Evolutionary conservation across 2,888 invertebrate genomes (phyloP), one percentile per base, ranked within the genome.

Genomic region (Andrena bicolor): DNA sequence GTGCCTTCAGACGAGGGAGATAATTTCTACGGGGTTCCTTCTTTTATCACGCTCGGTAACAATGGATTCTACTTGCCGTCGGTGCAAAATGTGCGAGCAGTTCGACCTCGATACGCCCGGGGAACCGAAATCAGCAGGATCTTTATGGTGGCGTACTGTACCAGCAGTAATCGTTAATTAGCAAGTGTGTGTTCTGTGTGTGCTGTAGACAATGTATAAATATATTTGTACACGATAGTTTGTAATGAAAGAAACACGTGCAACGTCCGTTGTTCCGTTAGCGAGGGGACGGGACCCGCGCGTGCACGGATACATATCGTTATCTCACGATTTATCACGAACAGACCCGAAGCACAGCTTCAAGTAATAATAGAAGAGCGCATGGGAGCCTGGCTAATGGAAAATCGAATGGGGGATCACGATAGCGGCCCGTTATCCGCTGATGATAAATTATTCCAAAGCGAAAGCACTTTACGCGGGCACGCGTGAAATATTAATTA

Each of bases 151-250:
- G 26, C 60, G 23, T 83, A 84, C 84, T 84, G 84, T 80, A 60
- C 84, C 84, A 84, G 84, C 83, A 84, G 84, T 84, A 84, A 80
- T 76, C 41, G 58, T 58, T 28, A 30, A 28, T 75, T 63, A 16
- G 7, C 51, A 66, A 51, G 65, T 49, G 26, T 60, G 65, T 41
- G 65, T 20, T 41, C 60, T 75, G 41, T 41, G 60, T 28, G 60
- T 66, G 60, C 60, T 23, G 28, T 49, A 35, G 20, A 64, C 35
- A 20, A 35, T n/a, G 13, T 72, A 65, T 30, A 64, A n/a, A 56
- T 63, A 53, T 71, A 41, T 35, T 41, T 53, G 75, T 49, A 75
- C 65, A 51, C 23, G 65, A 77, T 65, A 65, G 4, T 26, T 48
- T n/a, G n/a, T 41, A 74, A 60, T 58, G 35, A 60, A 74, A 23